Percentiles rank a stretch among this genome's conserved stretches.
These are phyloP conservation scores for Rhinogobius similis DNA, from an alignment of 2,113 vertebrate species.

Conservation along the genomic window DNA sequence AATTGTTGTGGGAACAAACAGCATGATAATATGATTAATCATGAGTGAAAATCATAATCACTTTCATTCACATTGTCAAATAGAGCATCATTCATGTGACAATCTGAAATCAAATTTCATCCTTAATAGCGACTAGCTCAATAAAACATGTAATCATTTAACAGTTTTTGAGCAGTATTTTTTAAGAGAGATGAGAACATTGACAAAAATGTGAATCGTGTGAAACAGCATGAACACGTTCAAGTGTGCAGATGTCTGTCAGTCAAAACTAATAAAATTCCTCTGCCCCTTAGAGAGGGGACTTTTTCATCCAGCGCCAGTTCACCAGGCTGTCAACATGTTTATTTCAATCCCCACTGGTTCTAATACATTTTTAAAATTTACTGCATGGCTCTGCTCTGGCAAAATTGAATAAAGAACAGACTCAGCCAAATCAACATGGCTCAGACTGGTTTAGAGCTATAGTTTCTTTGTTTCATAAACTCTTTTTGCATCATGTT, in stretches of 20 bases:
- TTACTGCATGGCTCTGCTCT: background rate
- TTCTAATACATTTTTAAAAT: background rate
- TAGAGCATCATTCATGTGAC: background rate
- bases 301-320: background rate
- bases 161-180: background rate
- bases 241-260: background rate
- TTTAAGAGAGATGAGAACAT: background rate
- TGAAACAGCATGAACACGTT: background rate
- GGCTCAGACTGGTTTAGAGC: background rate
- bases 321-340: background rate
- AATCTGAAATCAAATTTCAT: background rate
- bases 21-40: too few relatives aligned
- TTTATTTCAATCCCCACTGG: conserved; percentile 3
- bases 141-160: background rate
- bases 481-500: background rate
- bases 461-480: background rate
- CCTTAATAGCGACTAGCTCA: background rate
- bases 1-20: too few relatives aligned
- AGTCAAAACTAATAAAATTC: background rate
- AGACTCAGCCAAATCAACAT: background rate
- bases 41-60: too few relatives aligned
- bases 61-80: too few relatives aligned
- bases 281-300: background rate
- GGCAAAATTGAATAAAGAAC: background rate
- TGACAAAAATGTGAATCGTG: background rate